Evolutionary conservation across 2,113 vertebrate genomes (phyloP).

Genomic region (Ammodramus savannarum): DNA sequence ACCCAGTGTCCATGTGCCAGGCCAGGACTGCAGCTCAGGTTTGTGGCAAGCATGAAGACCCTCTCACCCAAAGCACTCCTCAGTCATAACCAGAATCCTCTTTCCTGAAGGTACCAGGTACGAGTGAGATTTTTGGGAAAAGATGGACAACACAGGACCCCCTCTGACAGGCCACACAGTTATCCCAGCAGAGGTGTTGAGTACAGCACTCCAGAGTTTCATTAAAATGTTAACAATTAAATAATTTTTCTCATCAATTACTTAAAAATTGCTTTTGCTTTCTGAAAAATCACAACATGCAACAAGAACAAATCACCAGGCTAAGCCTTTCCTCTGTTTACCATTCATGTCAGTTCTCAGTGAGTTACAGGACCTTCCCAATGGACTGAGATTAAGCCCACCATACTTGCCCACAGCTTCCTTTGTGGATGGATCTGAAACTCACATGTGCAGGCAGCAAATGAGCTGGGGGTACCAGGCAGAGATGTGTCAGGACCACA

Average conservation of each 20-base stretch:
- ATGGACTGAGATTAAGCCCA: neutral
- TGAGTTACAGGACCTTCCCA: neutral
- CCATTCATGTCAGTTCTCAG: neutral
- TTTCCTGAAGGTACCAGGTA: neutral
- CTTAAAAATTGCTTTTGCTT: neutral
- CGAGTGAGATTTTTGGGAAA: accelerated
- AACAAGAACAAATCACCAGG: neutral
- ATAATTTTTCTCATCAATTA: neutral
- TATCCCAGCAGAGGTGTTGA: neutral
- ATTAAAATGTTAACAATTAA: neutral
- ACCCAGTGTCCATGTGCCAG: neutral
- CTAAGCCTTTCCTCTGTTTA: neutral
- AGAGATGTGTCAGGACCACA: neutral
- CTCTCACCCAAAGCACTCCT: neutral
- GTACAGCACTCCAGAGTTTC: neutral
- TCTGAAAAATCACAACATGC: neutral
- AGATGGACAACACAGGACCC: neutral
- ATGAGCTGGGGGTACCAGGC: neutral
- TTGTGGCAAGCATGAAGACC: neutral
- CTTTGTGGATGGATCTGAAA: neutral
- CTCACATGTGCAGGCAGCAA: neutral
- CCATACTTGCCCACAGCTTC: neutral
- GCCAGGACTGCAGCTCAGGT: neutral
- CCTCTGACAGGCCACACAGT: accelerated
- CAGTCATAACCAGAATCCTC: neutral